Evolutionary conservation across 2,113 vertebrate genomes (phyloP), one percentile per base, ranked within the genome.

Genomic region (Euleptes europaea): DNA sequence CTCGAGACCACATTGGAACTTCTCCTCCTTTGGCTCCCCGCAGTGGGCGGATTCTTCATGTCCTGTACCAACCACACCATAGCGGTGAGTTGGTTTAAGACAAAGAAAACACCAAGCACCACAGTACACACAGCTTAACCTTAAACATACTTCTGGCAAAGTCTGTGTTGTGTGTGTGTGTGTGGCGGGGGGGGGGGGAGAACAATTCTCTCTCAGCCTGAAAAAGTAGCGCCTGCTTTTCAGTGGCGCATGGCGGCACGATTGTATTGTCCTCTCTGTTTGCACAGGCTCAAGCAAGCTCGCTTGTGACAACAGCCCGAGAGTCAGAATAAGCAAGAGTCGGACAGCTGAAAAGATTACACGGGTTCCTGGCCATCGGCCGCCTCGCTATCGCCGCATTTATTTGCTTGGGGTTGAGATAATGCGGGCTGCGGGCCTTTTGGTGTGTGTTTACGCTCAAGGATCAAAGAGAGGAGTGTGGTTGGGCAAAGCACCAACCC

Each of bases 391-490:
- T 97, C 97, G 31, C 89, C 85, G 66, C 75, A 17, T 84, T 95
- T 97, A 94, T 96, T 97, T 97, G 95, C 93, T 91, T 94, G 93
- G 84, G 88, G 85, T 33, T 76, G 87, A 96, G 96, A 96, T 96
- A 96, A 96, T 87, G 81, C 88, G 90, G 94, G 90, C 95, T 91
- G 86, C 94, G 90, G 94, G 93, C 90, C 83, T 71, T 86, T 86
- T 86, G 81, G 66, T 88, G 67, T 85, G 81, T 96, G 95, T 96
- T 96, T 96, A 95, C 94, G 82, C 86, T 91, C 79, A 66, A 49
- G 93, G 96, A 97, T 98, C 97, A 98, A 98, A 98, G 95, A 84
- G 93, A 86, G 57, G 88, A 89, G 93, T 90, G 82, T 90, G 91
- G 92, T 84, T 92, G 94, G 96, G 96, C 96, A n/a, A 95, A 96